phyloP scores from a whole-genome alignment of 2,113 vertebrate genomes.

The Neolamprologus longior region DNA sequence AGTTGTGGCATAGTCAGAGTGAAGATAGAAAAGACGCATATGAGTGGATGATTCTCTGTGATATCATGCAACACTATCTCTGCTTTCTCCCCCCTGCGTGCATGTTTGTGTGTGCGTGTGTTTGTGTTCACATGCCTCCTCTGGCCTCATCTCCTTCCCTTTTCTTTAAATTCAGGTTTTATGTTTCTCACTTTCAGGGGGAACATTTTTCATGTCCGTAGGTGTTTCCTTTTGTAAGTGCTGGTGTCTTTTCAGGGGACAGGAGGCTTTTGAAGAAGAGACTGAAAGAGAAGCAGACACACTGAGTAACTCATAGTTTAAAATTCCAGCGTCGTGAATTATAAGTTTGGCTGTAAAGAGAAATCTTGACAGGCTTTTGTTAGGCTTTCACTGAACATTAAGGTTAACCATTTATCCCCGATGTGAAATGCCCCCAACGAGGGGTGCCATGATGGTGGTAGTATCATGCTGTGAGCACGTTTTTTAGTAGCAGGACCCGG shows the following conservation, averaged over 20 bases:
- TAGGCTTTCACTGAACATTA: not conserved
- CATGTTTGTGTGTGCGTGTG: not conserved
- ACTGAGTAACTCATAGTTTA: not conserved
- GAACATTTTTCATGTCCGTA: slow-evolving; percentile 12
- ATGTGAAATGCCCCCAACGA: not conserved
- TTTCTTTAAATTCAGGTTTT: slow-evolving; percentile 42
- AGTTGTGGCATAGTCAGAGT: not conserved
- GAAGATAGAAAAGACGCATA: not conserved
- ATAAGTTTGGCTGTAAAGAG: not conserved
- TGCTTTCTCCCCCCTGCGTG: not conserved
- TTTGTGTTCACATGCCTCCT: not conserved
- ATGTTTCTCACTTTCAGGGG: slow-evolving; percentile 59
- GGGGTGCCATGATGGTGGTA: not conserved
- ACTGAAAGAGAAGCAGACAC: not conserved
- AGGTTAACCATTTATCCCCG: not conserved
- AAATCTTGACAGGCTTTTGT: not conserved
- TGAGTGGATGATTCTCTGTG: not conserved
- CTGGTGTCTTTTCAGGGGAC: not conserved
- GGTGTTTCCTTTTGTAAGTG: not conserved
- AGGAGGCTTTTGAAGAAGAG: not conserved
- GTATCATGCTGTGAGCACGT: not conserved
- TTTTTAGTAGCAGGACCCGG: not conserved
- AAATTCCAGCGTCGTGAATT: not conserved
- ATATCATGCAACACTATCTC: not conserved
- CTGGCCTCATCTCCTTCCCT: not conserved